A percentile compares a stretch with the other conserved stretches of the same genome.
Conservation (phyloP, 2,888 invertebrate species). For the Hymenopus coronatus region DNA sequence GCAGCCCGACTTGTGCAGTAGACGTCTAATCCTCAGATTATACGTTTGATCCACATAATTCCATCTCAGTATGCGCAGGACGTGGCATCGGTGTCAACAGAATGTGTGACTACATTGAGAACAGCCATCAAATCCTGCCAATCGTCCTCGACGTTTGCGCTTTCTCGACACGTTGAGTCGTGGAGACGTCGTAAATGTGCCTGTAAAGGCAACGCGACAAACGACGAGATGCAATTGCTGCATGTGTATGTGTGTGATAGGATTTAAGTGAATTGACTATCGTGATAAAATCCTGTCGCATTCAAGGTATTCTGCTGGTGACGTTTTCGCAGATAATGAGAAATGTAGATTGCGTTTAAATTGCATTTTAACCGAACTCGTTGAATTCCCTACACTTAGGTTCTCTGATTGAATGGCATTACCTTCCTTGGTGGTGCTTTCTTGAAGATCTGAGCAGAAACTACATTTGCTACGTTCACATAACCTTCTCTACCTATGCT, state of each 20-base stretch:
- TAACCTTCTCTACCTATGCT: too few species aligned
- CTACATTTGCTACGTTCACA: too few species aligned
- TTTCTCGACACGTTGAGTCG: neutral
- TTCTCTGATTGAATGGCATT: neutral
- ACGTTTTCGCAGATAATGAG: neutral
- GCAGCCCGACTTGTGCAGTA: too few species aligned
- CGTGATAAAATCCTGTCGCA: neutral
- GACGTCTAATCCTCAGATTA: too few species aligned
- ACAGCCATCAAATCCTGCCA: neutral
- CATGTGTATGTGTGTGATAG: neutral
- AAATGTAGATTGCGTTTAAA: neutral
- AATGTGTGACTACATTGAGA: neutral
- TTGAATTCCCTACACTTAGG: neutral
- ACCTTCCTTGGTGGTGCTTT: neutral
- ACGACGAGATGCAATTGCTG: neutral
- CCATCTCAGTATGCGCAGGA: neutral
- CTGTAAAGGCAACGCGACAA: neutral
- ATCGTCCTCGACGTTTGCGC: neutral
- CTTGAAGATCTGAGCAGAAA: neutral
- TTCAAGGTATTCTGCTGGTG: neutral
- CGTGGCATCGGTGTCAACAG: neutral
- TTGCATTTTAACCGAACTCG: neutral
- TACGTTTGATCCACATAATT: neutral
- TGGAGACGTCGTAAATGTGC: neutral
- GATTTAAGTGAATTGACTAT: neutral